Evolutionary conservation across 2,797 vertebrate species (phyloP).

Genomic region (Sciaenops ocellatus): DNA sequence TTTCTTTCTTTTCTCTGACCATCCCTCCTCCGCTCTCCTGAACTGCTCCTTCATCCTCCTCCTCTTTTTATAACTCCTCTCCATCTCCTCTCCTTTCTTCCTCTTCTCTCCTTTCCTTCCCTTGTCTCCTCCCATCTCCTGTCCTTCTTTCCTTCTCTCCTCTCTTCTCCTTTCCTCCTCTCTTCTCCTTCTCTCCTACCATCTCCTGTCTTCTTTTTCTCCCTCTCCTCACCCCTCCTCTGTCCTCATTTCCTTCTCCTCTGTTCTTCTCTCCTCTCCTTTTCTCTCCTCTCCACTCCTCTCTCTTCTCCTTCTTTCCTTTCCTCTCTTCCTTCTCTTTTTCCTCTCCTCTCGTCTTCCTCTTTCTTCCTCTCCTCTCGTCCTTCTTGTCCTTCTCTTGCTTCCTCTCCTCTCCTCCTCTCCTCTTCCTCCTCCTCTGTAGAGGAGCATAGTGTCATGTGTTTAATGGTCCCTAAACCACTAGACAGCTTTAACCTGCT

Average conservation of each 20-base stretch:
- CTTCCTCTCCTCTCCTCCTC: slow-evolving; percentile 73
- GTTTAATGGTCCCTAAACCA: slow-evolving; percentile 93
- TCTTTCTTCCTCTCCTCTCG: neutral
- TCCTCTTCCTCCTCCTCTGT: slow-evolving; percentile 77
- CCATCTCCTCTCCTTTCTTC: slow-evolving; percentile 67
- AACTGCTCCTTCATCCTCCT: neutral
- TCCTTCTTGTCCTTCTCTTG: slow-evolving; percentile 56
- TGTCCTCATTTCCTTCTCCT: too few relatives aligned
- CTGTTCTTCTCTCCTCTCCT: neutral
- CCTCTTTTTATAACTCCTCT: neutral
- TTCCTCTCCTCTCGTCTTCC: neutral
- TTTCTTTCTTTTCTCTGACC: slow-evolving; percentile 30
- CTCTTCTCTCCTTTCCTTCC: too few relatives aligned
- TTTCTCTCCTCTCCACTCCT: slow-evolving; percentile 55
- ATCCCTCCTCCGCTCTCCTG: slow-evolving; percentile 16
- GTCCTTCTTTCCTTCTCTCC: neutral
- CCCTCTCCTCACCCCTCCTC: neutral
- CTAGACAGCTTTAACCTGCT: slow-evolving; percentile 93
- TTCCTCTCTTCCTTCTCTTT: neutral
- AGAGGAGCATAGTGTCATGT: slow-evolving; percentile 94
- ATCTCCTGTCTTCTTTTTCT: neutral
- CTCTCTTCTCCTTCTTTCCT: slow-evolving; percentile 20
- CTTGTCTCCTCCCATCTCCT: neutral
- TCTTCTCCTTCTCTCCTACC: too few relatives aligned
- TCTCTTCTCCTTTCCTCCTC: neutral